Percentiles rank a stretch among this genome's conserved stretches.
These are phyloP conservation scores for Strix aluco DNA, from an alignment of 2,113 vertebrate genomes.

Conservation along the genomic window DNA sequence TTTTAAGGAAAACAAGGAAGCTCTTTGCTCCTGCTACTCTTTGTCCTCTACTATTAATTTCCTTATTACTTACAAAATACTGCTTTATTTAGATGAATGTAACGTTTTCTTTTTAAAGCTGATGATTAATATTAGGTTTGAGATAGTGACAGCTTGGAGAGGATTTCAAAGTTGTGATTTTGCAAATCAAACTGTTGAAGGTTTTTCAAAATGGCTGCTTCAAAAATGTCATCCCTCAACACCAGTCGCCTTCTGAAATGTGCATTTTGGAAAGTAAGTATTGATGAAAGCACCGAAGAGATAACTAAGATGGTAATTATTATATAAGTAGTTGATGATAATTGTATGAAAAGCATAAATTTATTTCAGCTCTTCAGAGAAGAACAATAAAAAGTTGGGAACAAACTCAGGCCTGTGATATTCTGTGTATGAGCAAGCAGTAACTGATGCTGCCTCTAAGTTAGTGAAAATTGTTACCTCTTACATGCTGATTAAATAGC, in stretches of 20 bases:
- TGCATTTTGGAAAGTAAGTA: background rate
- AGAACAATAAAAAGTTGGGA: background rate
- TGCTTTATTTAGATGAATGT: background rate
- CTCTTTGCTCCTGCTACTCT: background rate
- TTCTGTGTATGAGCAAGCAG: background rate
- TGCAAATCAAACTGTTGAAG: background rate
- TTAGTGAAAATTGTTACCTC: background rate
- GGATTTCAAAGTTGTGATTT: background rate
- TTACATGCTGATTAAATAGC: background rate
- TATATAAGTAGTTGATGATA: background rate
- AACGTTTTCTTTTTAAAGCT: background rate
- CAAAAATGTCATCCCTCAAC: background rate
- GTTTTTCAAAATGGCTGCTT: background rate
- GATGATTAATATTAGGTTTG: background rate
- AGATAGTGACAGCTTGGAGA: background rate
- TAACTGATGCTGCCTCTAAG: background rate
- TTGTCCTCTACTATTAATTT: background rate
- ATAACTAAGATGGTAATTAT: background rate
- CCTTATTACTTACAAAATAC: background rate
- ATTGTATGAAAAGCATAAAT: background rate
- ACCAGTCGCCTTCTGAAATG: background rate
- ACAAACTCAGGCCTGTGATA: background rate
- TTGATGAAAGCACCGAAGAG: background rate
- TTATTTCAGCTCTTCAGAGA: background rate
- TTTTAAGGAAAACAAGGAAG: background rate